phyloP scores from a whole-genome alignment of 2,888 invertebrate species.

The Rhodophaea formosa region DNA sequence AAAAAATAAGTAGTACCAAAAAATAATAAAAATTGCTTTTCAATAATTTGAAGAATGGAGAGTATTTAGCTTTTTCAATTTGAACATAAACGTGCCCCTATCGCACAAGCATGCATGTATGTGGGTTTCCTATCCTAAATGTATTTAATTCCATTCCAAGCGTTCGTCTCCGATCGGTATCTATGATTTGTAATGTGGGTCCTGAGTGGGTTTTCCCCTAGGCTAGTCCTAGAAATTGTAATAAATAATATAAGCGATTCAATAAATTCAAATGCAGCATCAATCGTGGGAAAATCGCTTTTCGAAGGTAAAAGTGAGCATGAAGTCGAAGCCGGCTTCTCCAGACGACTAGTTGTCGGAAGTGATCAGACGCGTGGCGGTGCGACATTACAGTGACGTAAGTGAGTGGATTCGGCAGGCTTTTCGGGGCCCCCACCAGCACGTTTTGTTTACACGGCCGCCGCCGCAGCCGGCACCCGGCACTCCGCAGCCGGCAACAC shows the following conservation, averaged over 20 bases:
- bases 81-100: background rate
- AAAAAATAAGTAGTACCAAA: background rate
- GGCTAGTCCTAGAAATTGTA: background rate
- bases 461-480: conserved; percentile 57
- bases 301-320: conserved; percentile 30
- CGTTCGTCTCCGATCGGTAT: background rate
- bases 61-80: background rate
- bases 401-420: conserved; percentile 74
- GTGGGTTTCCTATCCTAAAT: background rate
- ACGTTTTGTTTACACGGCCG: conserved; percentile 75
- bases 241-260: background rate
- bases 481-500: conserved; percentile 70
- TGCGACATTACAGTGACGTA: conserved; percentile 61
- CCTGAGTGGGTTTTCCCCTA: background rate
- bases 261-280: background rate
- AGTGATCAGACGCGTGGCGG: conserved; percentile 39
- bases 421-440: conserved; percentile 79
- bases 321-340: conserved; percentile 27
- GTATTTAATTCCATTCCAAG: background rate
- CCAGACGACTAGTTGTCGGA: conserved; percentile 27
- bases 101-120: background rate
- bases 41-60: background rate
- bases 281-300: background rate
- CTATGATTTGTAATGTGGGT: background rate
- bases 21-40: background rate